Evolutionary conservation across 2,888 invertebrate species (phyloP), one percentile per base, ranked within the genome.

Genomic region (Scaptomyza reducta): DNA sequence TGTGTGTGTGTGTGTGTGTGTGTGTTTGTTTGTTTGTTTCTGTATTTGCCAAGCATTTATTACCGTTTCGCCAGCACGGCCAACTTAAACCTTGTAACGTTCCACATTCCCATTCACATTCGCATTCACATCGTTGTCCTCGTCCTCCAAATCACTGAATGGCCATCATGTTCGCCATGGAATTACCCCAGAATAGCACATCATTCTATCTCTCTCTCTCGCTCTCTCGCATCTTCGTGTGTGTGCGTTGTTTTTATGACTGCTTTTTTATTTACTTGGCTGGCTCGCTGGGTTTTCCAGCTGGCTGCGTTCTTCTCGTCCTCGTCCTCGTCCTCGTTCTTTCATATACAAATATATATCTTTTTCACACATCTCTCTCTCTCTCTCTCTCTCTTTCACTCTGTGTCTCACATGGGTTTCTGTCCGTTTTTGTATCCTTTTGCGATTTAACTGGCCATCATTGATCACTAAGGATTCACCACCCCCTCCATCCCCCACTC

Each of bases 221-320:
- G 13, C 44, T 44, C 7, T 27, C 25, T 44, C 33, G 49, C 33
- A 25, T 55, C 41, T 45, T 41, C 59, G 47, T 65, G 46, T 58
- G 58, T 49, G 33, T 7, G 27, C 44, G 68, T 70, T 73, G 86
- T 69, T 87, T 82, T 87, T 82, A 87, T 87, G 85, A 81, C 88
- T 85, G 88, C 79, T 82, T 82, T 84, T 87, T 82, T 82, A 82
- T 87, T 87, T 82, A 85, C 75, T 86, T 73, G 83, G 76, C 50
- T 69, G 82, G 70, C 65, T 88, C 66, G 76, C 69, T 85, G 81
- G 81, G 78, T 82, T 82, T 82, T 87, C 81, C 81, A 87, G 79
- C 85, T 81, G 74, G 85, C 87, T 81, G 84, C 40, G 40, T 82
- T 60, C 59, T 49, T 51, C 75, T 77, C 60, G 54, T 14, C 40